Evolutionary conservation across 2,113 vertebrate species (phyloP).

Genomic region (Gymnocephalus cernua): DNA sequence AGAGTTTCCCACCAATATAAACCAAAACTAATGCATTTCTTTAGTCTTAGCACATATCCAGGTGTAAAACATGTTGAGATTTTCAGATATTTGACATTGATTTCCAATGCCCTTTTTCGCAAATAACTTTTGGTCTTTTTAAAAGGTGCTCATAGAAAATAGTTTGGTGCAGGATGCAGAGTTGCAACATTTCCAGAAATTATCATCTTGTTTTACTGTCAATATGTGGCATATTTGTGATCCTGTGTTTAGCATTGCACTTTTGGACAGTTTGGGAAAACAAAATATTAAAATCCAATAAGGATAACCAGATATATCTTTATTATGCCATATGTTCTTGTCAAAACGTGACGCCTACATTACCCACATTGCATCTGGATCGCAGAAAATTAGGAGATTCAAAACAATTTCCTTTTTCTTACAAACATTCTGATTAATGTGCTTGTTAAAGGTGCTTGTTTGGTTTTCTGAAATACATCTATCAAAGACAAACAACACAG

Average conservation of each 20-base stretch:
- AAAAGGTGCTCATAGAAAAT: background rate
- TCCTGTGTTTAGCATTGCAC: too few relatives aligned
- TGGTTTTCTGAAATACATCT: slow-evolving; percentile 46
- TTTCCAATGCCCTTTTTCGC: background rate
- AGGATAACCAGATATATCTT: too few relatives aligned
- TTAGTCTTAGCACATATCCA: background rate
- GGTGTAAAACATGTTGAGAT: background rate
- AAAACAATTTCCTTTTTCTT: slow-evolving; percentile 27
- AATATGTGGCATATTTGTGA: too few relatives aligned
- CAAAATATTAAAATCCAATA: too few relatives aligned
- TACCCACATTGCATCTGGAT: too few relatives aligned
- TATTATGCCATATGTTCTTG: too few relatives aligned
- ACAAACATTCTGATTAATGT: slow-evolving; percentile 64
- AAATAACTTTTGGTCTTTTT: background rate
- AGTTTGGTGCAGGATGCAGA: background rate
- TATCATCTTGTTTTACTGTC: too few relatives aligned
- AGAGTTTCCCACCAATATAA: background rate
- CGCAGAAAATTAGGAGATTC: too few relatives aligned
- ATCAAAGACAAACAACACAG: slow-evolving; percentile 39
- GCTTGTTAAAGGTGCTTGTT: slow-evolving; percentile 71
- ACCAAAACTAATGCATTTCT: background rate
- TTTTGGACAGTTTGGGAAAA: too few relatives aligned
- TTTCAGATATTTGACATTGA: background rate
- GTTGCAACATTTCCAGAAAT: background rate
- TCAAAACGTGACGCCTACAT: too few relatives aligned